Conservation (phyloP, 2,888 invertebrate species). For the Xylophagus ater region DNA sequence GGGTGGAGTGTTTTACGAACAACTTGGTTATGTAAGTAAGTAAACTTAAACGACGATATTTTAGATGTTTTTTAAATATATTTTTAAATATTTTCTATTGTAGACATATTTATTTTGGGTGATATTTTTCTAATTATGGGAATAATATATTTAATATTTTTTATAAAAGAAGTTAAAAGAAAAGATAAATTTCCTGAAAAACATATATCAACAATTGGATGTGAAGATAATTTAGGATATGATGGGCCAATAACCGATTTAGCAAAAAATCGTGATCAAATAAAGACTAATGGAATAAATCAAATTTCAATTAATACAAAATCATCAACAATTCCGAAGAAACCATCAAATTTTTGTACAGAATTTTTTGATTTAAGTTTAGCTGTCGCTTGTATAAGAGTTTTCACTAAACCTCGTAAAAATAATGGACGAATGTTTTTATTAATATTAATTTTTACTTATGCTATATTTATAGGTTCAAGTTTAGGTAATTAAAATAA, state of each 20-base stretch:
- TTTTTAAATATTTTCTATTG: constrained; percentile 8
- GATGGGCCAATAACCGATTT: constrained; percentile 6
- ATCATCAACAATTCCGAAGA: background rate
- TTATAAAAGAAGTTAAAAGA: constrained; percentile 29
- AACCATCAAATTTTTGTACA: constrained; percentile 21
- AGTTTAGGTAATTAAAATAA: constrained; percentile 22
- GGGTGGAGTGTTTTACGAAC: constrained; percentile 30
- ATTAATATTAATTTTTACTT: constrained; percentile 30
- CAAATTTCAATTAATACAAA: background rate
- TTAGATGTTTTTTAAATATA: background rate
- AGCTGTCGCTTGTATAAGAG: constrained; percentile 31
- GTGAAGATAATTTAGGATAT: constrained; percentile 17
- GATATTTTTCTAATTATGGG: constrained; percentile 31
- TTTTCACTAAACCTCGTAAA: constrained; percentile 30
- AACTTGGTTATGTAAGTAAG: constrained; percentile 33
- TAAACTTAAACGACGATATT: too few species aligned
- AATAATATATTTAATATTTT: constrained; percentile 33
- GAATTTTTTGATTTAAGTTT: constrained; percentile 37
- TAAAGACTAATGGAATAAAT: constrained; percentile 1
- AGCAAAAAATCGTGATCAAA: background rate
- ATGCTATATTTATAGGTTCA: constrained; percentile 33
- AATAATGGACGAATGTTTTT: constrained; percentile 31
- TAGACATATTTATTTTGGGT: constrained; percentile 34
- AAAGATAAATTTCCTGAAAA: background rate
- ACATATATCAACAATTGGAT: constrained; percentile 5